phyloP scores from a whole-genome alignment of 1,140 invertebrate species.

The Atta colombica region DNA sequence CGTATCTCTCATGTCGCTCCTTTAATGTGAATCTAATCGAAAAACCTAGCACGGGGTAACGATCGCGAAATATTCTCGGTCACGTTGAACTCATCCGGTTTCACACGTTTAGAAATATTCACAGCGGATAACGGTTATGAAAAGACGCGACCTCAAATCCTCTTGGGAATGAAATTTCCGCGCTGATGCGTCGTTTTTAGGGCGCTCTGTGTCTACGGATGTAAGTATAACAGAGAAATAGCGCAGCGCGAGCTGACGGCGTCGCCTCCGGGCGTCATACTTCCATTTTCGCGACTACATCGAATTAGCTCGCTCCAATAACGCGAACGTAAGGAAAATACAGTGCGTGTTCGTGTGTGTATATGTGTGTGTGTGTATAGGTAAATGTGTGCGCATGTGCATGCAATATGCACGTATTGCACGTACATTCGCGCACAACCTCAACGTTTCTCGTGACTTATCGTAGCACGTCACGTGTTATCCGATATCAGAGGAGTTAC shows the following conservation, averaged over 20 bases:
- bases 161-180: conserved; percentile 18
- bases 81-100: not conserved
- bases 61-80: not conserved
- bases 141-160: not conserved
- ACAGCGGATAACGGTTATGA: not conserved
- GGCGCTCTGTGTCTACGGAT: conserved; percentile 16
- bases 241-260: not conserved
- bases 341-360: not conserved
- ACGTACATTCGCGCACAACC: not conserved
- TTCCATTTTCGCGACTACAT: conserved; percentile 55
- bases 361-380: not conserved
- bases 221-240: conserved; percentile 17
- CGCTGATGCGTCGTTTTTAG: conserved; percentile 11
- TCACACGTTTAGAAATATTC: not conserved
- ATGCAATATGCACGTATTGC: no score
- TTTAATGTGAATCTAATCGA: conserved; percentile 38
- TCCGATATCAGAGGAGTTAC: conserved; percentile 58
- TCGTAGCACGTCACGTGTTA: conserved; percentile 51
- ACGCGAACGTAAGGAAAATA: conserved; percentile 52
- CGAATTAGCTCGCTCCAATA: conserved; percentile 53
- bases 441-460: conserved; percentile 50
- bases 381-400: no score
- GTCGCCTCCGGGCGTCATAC: conserved; percentile 34
- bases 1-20: not conserved
- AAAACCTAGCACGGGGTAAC: not conserved